phyloP scores from a whole-genome alignment of 1,140 invertebrate species.

The Lineus longissimus region DNA sequence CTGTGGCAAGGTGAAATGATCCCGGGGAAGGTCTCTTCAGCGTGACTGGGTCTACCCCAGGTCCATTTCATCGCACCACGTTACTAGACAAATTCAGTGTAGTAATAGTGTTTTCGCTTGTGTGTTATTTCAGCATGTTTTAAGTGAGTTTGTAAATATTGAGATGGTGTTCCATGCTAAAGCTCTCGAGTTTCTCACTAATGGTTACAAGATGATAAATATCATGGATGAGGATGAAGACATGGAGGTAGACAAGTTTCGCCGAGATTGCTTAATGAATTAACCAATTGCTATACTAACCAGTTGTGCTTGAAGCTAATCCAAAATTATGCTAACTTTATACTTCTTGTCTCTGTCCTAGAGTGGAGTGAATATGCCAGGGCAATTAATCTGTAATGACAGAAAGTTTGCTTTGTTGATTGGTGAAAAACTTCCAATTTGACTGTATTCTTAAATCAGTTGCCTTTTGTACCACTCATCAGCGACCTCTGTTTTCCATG shows the following conservation, averaged over 20 bases:
- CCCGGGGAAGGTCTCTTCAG: no score
- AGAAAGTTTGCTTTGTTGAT: background rate
- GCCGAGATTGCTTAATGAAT: background rate
- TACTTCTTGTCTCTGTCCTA: background rate
- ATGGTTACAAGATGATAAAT: constrained; percentile 40
- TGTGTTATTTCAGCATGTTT: constrained; percentile 32
- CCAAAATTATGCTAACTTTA: background rate
- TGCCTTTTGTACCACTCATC: background rate
- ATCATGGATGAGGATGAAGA: constrained; percentile 41
- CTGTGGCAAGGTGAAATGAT: no score
- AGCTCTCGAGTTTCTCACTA: constrained; percentile 44
- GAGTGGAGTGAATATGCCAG: background rate
- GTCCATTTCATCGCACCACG: no score
- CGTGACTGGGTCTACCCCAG: no score
- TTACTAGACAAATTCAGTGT: no score
- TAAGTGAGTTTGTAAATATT: constrained; percentile 46
- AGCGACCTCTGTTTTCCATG: background rate
- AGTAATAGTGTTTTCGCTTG: no score
- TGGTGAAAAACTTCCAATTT: background rate
- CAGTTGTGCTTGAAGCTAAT: background rate
- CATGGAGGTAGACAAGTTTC: constrained; percentile 31
- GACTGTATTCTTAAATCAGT: no score
- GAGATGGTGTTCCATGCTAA: constrained; percentile 50
- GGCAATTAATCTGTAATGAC: background rate
- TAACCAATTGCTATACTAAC: background rate